phyloP scores from a whole-genome alignment of 2,113 vertebrate species.

The Lophochroa leadbeateri region DNA sequence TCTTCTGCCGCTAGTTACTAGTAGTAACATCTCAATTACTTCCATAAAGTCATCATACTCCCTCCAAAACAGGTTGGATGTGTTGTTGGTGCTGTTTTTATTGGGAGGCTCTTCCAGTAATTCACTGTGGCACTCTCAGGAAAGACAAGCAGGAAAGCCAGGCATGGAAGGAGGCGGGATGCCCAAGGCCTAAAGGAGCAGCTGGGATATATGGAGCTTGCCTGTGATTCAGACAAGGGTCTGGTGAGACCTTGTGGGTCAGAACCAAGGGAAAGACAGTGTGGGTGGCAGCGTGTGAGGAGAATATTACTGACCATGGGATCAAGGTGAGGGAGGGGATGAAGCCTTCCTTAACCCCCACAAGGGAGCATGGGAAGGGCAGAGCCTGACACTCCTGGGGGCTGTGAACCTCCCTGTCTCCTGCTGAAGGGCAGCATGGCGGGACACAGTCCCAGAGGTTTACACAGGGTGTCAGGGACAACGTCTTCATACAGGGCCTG shows the following conservation, averaged over 20 bases:
- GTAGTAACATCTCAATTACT: background rate
- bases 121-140: background rate
- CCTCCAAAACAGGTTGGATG: background rate
- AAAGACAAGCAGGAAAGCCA: background rate
- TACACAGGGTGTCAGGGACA: background rate
- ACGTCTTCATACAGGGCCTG: background rate
- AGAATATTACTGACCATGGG: background rate
- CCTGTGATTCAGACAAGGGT: background rate
- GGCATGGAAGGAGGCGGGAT: background rate
- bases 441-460: background rate
- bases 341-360: background rate
- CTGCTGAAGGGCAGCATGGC: background rate
- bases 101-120: background rate
- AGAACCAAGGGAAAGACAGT: background rate
- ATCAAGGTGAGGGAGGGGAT: background rate
- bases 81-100: background rate
- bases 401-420: background rate
- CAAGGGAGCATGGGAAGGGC: rapidly evolving
- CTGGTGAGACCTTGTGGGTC: background rate
- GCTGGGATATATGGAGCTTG: background rate
- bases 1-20: background rate
- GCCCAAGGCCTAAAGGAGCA: background rate
- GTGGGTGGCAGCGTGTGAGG: background rate
- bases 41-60: background rate
- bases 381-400: background rate